These are phyloP conservation scores for Bombycilla garrulus DNA, from an alignment of 2,113 vertebrate species.

Conservation along the genomic window DNA sequence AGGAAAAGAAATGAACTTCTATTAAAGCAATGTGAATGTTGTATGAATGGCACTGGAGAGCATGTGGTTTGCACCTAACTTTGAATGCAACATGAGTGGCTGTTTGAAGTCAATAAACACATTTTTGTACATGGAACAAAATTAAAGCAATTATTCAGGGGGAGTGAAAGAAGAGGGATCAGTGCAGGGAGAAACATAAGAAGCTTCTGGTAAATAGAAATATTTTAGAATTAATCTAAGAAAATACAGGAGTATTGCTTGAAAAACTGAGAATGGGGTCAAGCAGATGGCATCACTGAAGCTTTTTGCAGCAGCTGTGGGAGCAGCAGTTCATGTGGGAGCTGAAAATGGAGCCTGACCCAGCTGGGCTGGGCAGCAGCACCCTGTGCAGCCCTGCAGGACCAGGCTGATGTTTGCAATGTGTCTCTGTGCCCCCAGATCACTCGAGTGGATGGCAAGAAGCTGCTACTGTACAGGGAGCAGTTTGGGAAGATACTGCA, in stretches of 20 bases:
- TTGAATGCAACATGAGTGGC: neutral
- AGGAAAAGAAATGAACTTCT: neutral
- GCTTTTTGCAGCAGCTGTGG: neutral
- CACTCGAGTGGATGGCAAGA: conserved; percentile 94
- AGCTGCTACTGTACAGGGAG: conserved; percentile 88
- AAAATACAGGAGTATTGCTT: neutral
- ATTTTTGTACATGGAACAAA: neutral
- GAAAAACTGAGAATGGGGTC: neutral
- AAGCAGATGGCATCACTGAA: neutral
- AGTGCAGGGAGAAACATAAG: neutral
- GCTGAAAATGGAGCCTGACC: neutral
- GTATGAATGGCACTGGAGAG: neutral
- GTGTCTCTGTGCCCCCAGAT: conserved; percentile 76
- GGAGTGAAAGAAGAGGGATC: neutral
- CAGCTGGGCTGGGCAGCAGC: neutral
- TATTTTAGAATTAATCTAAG: neutral
- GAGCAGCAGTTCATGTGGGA: neutral
- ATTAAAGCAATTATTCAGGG: neutral
- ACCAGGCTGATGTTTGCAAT: neutral
- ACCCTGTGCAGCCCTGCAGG: neutral
- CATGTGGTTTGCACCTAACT: neutral
- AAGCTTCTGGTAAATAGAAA: neutral
- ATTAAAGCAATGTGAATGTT: neutral
- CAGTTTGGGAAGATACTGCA: conserved; percentile 92
- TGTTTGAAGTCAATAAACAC: neutral